These are phyloP conservation scores for Diplazon laetatorius DNA, from an alignment of 2,888 invertebrate species.

Conservation along the genomic window DNA sequence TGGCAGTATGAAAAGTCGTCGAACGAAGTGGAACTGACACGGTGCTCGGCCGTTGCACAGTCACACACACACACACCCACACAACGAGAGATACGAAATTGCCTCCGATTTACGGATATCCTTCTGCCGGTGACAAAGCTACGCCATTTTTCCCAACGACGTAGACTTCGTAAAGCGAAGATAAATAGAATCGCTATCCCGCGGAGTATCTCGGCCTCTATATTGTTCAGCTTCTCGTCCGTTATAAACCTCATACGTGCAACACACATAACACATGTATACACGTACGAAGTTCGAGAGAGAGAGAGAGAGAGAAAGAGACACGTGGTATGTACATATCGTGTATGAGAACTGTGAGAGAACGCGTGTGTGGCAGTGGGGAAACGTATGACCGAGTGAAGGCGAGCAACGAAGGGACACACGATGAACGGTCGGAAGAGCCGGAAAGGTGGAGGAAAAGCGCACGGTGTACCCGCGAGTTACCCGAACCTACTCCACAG, in stretches of 20 bases:
- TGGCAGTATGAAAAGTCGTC: background rate
- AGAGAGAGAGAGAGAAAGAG: no score
- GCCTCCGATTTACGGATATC: slow-evolving; percentile 75
- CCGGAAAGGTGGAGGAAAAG: slow-evolving; percentile 38
- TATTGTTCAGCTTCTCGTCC: slow-evolving; percentile 59
- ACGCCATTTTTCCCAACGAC: slow-evolving; percentile 72
- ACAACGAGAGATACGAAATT: slow-evolving; percentile 72
- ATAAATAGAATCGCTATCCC: slow-evolving; percentile 73
- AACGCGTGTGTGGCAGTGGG: background rate
- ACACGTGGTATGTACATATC: slow-evolving; percentile 54
- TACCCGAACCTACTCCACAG: slow-evolving; percentile 40
- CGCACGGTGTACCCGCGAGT: slow-evolving; percentile 36
- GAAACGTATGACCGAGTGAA: slow-evolving; percentile 46
- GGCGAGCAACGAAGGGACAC: slow-evolving; percentile 1
- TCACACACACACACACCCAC: no score
- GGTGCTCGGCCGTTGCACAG: slow-evolving; percentile 40
- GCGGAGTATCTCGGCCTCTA: slow-evolving; percentile 65
- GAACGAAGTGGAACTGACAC: slow-evolving; percentile 5
- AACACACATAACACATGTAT: no score
- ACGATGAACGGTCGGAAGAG: slow-evolving; percentile 46
- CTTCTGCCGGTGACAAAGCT: slow-evolving; percentile 76
- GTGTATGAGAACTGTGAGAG: background rate
- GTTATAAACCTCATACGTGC: slow-evolving; percentile 51
- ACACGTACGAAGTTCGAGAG: no score
- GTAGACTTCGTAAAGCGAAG: slow-evolving; percentile 75